Evolutionary conservation across 2,113 vertebrate genomes (phyloP).

Genomic region (Lepisosteus oculatus): DNA sequence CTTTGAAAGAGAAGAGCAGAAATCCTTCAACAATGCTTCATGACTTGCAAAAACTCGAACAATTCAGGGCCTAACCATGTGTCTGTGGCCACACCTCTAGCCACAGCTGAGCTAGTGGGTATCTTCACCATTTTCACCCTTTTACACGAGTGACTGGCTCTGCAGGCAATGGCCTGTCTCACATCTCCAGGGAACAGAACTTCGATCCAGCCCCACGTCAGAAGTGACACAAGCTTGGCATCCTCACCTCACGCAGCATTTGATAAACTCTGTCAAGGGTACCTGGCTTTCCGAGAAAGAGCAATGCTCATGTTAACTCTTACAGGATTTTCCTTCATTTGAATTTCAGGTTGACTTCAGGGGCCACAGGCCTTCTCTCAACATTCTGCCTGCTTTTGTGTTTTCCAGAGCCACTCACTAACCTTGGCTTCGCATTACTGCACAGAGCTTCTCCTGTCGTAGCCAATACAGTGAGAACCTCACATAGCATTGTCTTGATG

Average conservation of each 20-base stretch:
- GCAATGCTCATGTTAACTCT: background rate
- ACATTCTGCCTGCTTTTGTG: too few relatives aligned
- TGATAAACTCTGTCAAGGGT: background rate
- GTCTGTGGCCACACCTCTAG: background rate
- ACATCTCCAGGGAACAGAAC: background rate
- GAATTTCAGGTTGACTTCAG: background rate
- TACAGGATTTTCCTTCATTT: background rate
- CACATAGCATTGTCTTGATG: too few relatives aligned
- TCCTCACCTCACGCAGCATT: background rate
- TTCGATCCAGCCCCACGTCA: background rate
- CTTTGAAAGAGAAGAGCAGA: background rate
- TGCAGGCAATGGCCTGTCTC: background rate
- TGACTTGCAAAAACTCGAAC: background rate
- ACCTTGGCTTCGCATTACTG: too few relatives aligned
- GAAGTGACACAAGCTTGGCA: constrained; percentile 10
- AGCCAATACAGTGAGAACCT: too few relatives aligned
- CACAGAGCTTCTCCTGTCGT: too few relatives aligned
- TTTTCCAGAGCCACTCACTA: too few relatives aligned
- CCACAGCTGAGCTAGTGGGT: background rate
- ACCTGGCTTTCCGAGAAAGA: background rate
- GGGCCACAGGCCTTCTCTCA: too few relatives aligned
- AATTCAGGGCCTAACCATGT: background rate
- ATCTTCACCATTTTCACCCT: background rate
- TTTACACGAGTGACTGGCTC: background rate
- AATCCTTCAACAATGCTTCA: background rate